A percentile compares a stretch with the other conserved stretches of the same genome.
These are phyloP conservation scores for Pluvianellus socialis DNA, from an alignment of 2,113 vertebrate species.

Conservation along the genomic window DNA sequence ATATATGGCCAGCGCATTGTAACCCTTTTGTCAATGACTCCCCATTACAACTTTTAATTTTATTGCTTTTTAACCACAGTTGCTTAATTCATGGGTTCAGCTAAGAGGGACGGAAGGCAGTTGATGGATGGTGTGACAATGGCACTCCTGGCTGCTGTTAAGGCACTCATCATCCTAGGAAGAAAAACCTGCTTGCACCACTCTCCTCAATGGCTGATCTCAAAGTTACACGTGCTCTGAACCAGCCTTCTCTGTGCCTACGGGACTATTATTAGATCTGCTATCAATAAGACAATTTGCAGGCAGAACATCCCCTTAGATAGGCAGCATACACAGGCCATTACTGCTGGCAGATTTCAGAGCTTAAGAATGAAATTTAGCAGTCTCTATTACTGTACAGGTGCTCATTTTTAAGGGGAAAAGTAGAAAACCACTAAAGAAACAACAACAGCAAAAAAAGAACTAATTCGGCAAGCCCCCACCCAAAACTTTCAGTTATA, in stretches of 20 bases:
- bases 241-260: not conserved
- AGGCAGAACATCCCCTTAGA: not conserved
- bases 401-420: not conserved
- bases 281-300: not conserved
- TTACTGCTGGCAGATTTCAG: not conserved
- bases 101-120: not conserved
- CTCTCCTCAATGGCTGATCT: not conserved
- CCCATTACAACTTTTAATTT: constrained; percentile 64
- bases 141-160: constrained; percentile 31
- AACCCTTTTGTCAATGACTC: constrained; percentile 53
- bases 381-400: not conserved
- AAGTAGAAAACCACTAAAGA: not conserved
- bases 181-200: constrained; percentile 5
- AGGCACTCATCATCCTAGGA: not conserved
- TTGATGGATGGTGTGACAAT: constrained; percentile 48
- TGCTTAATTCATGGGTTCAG: constrained; percentile 53
- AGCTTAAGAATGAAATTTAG: not conserved
- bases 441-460: not conserved
- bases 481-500: not conserved
- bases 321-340: not conserved
- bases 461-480: not conserved
- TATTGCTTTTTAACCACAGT: constrained; percentile 64
- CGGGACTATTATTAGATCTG: not conserved
- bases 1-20: constrained; percentile 34
- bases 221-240: not conserved